These are phyloP conservation scores for Solenopsis fugax DNA, from an alignment of 1,140 invertebrate genomes.

Conservation along the genomic window DNA sequence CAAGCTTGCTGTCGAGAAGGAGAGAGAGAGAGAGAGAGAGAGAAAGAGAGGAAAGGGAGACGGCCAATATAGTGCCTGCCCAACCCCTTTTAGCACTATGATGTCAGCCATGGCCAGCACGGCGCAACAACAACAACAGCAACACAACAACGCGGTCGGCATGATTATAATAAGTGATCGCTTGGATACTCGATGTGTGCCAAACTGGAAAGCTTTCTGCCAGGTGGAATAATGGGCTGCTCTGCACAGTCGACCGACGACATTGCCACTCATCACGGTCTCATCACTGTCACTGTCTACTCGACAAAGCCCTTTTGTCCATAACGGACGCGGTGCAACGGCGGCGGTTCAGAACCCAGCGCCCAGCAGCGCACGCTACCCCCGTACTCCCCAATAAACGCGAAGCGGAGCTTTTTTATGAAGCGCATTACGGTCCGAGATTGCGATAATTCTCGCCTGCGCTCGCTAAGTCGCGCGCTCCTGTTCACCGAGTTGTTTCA, in stretches of 20 bases:
- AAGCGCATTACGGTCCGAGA: conserved; percentile 55
- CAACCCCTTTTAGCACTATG: conserved; percentile 70
- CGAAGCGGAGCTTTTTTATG: conserved; percentile 61
- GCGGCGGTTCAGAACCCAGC: conserved; percentile 72
- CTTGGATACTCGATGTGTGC: conserved; percentile 79
- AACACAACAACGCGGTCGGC: conserved; percentile 74
- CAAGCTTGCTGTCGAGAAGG: conserved; percentile 65
- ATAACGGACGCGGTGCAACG: conserved; percentile 67
- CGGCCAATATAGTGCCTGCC: conserved; percentile 68
- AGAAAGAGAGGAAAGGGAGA: background rate
- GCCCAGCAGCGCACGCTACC: conserved; percentile 55
- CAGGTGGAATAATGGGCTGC: conserved; percentile 79
- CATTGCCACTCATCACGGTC: conserved; percentile 79
- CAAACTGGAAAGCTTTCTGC: conserved; percentile 79
- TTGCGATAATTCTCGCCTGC: conserved; percentile 69
- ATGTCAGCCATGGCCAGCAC: conserved; percentile 75
- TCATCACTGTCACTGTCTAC: conserved; percentile 78
- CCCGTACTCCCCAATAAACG: conserved; percentile 74
- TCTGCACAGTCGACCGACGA: conserved; percentile 77
- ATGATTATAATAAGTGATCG: conserved; percentile 79
- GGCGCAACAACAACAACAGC: conserved; percentile 61
- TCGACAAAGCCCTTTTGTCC: conserved; percentile 78
- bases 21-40: conserved; percentile 39
- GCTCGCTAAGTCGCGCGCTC: conserved; percentile 33
- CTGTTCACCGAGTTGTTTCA: conserved; percentile 36